Evolutionary conservation across 2,888 invertebrate genomes (phyloP), one percentile per base, ranked within the genome.

Genomic region (Drosophila incognita): DNA sequence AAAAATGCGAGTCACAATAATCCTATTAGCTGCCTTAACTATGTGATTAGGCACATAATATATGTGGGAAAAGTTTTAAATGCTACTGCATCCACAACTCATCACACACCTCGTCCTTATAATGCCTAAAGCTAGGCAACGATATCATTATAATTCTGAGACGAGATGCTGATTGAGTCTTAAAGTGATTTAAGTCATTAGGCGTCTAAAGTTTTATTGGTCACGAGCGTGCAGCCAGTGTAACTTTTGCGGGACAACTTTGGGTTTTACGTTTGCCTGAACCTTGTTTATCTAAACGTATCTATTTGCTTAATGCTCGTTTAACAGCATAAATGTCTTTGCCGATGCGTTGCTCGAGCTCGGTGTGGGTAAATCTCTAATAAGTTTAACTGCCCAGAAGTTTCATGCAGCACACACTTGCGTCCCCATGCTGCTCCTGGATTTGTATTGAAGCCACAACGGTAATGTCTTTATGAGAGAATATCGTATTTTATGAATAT

Each of bases 131-230:
- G 33, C 24, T 8, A 27, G 35, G 40, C 33, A 48, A 48, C 56
- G 49, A 57, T 76, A 62, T 64, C 80, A 65, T 77, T 75, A 75
- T 65, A 83, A 75, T 79, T 74, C 74, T n/a, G 69, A 51, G 56
- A 63, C 49, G 52, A 68, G 78, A 78, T 76, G 78, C 76, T 77
- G 79, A 82, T 83, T 84, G 82, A 82, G 88, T 86, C 82, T 86
- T 76, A 79, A 87, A 87, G 76, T 83, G 79, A 80, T 79, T 87
- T 76, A 82, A 79, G 84, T 79, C 83, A 83, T 86, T 86, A 83
- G 71, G 60, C 65, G 66, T 67, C 59, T 65, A 82, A 86, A 82
- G 74, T 82, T 85, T 82, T 77, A 82, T 80, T 84, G 67, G 67
- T 67, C 73, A 69, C 72, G 66, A 60, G 36, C 40, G 49, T 31